Percentiles rank a stretch among this genome's conserved stretches.
Conservation (phyloP, 2,888 invertebrate species). For the Electrophaes corylata region DNA sequence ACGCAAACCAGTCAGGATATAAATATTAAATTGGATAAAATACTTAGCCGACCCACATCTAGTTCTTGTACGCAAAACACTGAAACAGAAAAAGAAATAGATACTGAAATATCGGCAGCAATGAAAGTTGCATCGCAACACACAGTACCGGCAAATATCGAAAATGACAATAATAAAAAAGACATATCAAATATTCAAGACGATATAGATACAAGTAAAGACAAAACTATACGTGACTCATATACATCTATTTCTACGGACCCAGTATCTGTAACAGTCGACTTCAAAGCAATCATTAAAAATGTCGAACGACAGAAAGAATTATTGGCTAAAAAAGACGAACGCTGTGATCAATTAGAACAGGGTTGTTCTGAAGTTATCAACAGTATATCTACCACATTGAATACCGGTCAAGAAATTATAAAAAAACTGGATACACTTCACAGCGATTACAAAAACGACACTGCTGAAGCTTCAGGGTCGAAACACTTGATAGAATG, state of each 20-base stretch:
- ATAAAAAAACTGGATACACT: conserved; percentile 53
- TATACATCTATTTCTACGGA: neutral
- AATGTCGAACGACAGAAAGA: conserved; percentile 43
- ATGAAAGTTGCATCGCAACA: neutral
- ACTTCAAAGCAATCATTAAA: conserved; percentile 19
- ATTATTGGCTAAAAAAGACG: conserved; percentile 53
- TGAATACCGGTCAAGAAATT: conserved; percentile 50
- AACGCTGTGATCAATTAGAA: conserved; percentile 54
- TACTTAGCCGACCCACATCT: conserved; percentile 38
- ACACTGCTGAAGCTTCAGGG: conserved; percentile 34
- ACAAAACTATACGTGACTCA: neutral
- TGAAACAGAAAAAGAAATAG: conserved; percentile 3
- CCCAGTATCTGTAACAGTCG: conserved; percentile 1
- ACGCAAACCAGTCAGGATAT: conserved; percentile 47
- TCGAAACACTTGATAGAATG: neutral
- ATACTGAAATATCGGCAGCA: neutral
- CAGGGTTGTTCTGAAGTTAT: conserved; percentile 53
- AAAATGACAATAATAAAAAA: neutral
- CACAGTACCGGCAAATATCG: neutral
- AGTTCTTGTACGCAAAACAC: conserved; percentile 13
- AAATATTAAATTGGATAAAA: conserved; percentile 48
- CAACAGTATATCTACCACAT: conserved; percentile 48
- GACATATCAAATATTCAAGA: conserved; percentile 1
- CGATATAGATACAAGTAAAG: neutral
- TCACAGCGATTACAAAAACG: conserved; percentile 43